Conservation (phyloP, 2,888 invertebrate species). For the Agelastica alni region DNA sequence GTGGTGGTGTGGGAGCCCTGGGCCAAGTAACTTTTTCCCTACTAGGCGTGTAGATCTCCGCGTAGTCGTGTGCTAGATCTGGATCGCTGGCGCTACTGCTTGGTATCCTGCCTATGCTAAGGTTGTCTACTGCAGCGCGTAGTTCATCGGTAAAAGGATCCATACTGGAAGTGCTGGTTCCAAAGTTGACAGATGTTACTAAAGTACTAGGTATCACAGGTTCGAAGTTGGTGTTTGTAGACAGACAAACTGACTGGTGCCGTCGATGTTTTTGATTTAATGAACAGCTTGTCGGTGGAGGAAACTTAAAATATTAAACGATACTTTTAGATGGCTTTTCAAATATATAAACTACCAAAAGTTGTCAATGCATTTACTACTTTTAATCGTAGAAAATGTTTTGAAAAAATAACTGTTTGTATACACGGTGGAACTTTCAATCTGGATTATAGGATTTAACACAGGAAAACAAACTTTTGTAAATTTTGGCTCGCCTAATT, state of each 20-base stretch:
- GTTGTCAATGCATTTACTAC: too few species aligned
- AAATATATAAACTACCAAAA: too few species aligned
- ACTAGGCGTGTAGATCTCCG: conserved; percentile 92
- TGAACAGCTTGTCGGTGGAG: conserved; percentile 54
- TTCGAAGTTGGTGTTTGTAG: conserved; percentile 50
- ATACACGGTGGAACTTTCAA: too few species aligned
- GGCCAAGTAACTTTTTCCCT: conserved; percentile 63
- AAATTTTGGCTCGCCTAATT: too few species aligned
- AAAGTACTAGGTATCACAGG: conserved; percentile 52
- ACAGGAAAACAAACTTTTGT: too few species aligned
- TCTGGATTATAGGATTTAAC: too few species aligned
- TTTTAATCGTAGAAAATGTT: too few species aligned
- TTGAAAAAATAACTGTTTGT: too few species aligned
- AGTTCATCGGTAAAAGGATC: conserved; percentile 66
- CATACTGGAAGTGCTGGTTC: conserved; percentile 57
- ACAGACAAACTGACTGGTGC: conserved; percentile 62
- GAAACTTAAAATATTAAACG: too few species aligned
- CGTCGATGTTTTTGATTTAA: conserved; percentile 56
- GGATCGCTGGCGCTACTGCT: conserved; percentile 69
- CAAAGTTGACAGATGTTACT: conserved; percentile 51
- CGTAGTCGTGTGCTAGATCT: conserved; percentile 83
- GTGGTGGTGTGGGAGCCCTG: conserved; percentile 83
- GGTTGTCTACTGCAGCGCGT: conserved; percentile 64
- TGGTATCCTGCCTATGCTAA: conserved; percentile 58
- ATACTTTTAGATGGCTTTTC: too few species aligned